Evolutionary conservation across 2,888 invertebrate genomes (phyloP).

Genomic region (Octonoba sinensis): DNA sequence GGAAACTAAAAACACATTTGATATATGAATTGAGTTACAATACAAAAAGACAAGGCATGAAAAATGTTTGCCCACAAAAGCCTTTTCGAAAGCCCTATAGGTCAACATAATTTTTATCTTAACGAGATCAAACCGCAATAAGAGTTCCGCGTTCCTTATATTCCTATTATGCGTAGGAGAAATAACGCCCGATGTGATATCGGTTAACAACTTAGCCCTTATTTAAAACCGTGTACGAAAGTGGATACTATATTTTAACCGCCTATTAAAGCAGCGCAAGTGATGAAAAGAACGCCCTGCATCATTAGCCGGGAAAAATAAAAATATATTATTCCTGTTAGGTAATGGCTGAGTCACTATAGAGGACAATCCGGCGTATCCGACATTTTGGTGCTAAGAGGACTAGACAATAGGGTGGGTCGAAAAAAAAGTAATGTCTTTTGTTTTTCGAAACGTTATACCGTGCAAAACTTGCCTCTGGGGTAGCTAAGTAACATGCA

Average conservation of each 20-base stretch:
- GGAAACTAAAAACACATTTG: no score
- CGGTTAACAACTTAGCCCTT: constrained; percentile 28
- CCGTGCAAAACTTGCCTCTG: no score
- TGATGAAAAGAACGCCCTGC: constrained; percentile 40
- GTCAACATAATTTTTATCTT: constrained; percentile 57
- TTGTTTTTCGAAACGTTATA: no score
- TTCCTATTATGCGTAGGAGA: constrained; percentile 16
- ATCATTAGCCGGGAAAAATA: constrained; percentile 16
- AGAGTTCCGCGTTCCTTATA: constrained; percentile 43
- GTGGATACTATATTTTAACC: constrained; percentile 42
- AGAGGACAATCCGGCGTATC: no score
- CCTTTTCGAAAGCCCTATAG: constrained; percentile 17
- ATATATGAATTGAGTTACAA: no score
- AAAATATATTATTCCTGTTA: not conserved
- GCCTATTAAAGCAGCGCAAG: constrained; percentile 26
- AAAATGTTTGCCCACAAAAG: not conserved
- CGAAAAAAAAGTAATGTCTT: no score
- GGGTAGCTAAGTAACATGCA: no score
- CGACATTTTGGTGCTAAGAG: no score
- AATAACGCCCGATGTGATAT: constrained; percentile 32
- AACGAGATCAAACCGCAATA: constrained; percentile 41
- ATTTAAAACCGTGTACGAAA: constrained; percentile 46
- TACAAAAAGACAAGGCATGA: no score
- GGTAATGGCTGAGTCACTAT: not conserved
- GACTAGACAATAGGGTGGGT: no score